Evolutionary conservation across 2,888 invertebrate species (phyloP), one percentile per base, ranked within the genome.

Genomic region (Pandemis cinnamomeana): DNA sequence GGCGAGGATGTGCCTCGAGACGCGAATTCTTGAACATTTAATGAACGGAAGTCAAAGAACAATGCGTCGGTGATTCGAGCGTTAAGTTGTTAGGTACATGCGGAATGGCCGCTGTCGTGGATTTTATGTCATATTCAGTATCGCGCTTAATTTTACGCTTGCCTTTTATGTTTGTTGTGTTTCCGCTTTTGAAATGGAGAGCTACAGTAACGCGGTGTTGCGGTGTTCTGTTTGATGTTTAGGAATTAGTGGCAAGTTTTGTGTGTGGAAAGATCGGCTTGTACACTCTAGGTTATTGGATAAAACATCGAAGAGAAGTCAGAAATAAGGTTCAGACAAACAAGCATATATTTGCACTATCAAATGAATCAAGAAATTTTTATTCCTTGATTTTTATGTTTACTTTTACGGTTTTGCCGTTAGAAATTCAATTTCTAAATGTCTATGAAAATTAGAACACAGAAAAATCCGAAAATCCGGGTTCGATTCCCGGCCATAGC

Each of bases 21-120:
- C 80, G 80, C 75, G 79, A 81, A 83, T 82, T 78, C 82, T 84
- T 84, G 79, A 86, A 85, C 83, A 83, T 86, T 86, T 88, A 88
- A 87, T 85, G 85, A 83, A 82, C 79, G 80, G 80, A 84, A 83
- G 80, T 83, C 83, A 80, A 83, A 82, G 83, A 84, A 84, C 83
- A 84, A 82, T 82, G 81, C 77, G 75, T 77, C 80, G 80, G 80
- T 85, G 83, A 83, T 86, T 86, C 81, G 80, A 78, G 81, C 80
- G 80, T 79, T 78, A 82, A 77, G 78, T 79, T 78, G 75, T 69
- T 77, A 73, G 76, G 64, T 67, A 73, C 71, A 72, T 71, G 70
- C 67, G 51, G 36, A 69, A 75, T 53, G 58, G 66, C 66, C 72
- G 53, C 62, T 70, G 71, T 67, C 58, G 67, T 53, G 66, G 72